Evolutionary conservation across 2,888 invertebrate genomes (phyloP), one percentile per base, ranked within the genome.

Genomic region (Drosophila rellima): DNA sequence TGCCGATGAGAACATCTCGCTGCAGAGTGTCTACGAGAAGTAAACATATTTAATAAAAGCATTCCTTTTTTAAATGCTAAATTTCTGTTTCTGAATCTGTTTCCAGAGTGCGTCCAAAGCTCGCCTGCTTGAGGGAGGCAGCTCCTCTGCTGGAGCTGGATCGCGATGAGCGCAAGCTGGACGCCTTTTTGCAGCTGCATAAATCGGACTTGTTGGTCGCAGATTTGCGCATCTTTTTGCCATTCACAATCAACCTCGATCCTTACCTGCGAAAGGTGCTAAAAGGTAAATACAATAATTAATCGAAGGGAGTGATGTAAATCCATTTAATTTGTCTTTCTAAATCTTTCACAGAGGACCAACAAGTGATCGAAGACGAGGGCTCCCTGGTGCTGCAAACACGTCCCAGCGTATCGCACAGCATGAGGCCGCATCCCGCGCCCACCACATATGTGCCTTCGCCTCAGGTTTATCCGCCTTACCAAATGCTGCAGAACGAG

Each of bases 231-330:
- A 96, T 98, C 89, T 99, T 99, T 93, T 94, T 99, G 70, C 99
- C 99, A 0, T 99, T 99, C 92, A 99, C 99, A 15, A 99, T 99
- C 87, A 99, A 99, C 93, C 94, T 99, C 60, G 99, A 99, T 94
- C 99, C 99, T 0, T 99, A 98, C 91, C 95, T 99, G 69, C 96
- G 98, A 91, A 99, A 99, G 93, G 96, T 98, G 61, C 98, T 99
- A 65, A 97, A 98, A 95, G 99, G 97, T 97, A 92, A 88, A 76
- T 71, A n/a, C 33, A 6, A 26, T 7, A 26, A 26, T 7, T 26
- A 26, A 26, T 26, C 26, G 26, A 2, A 26, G 7, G 26, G 6
- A 26, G 26, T 7, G 26, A 23, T 26, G 1, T 26, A 26, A 26
- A 7, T 26, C 7, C 11, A 35, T 18, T 8, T n/a, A 1, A 15